These are phyloP conservation scores for Bubo bubo DNA, from an alignment of 2,113 vertebrate species.

Conservation along the genomic window DNA sequence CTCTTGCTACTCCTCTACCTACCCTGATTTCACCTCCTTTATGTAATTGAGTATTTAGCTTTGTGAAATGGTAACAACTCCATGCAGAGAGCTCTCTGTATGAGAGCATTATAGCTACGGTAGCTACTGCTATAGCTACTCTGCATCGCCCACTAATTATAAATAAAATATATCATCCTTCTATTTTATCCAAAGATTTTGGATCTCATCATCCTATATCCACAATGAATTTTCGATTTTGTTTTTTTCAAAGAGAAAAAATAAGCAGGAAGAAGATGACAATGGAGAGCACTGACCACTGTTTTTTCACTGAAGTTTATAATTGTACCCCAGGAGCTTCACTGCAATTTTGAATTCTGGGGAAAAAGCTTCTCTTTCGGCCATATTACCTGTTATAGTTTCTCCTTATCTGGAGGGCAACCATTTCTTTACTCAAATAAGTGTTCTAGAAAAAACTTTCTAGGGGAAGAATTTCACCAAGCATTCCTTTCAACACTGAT, in stretches of 20 bases:
- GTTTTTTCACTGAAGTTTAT: background rate
- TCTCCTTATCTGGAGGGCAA: background rate
- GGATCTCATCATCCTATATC: background rate
- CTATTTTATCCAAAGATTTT: background rate
- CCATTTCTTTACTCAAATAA: background rate
- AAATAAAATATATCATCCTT: background rate
- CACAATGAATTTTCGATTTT: background rate
- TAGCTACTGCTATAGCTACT: background rate
- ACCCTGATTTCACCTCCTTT: background rate
- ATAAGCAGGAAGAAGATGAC: background rate
- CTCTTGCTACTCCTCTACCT: background rate
- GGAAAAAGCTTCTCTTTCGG: background rate
- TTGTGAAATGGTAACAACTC: background rate
- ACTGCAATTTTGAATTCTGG: background rate
- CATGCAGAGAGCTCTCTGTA: background rate
- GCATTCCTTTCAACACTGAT: background rate
- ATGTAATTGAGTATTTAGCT: background rate
- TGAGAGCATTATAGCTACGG: fast-evolving
- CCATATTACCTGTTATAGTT: background rate
- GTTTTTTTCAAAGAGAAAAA: background rate
- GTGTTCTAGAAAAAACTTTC: background rate
- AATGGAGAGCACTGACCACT: background rate
- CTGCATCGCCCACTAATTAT: background rate
- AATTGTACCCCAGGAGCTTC: background rate
- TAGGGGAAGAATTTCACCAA: background rate